phyloP scores from a whole-genome alignment of 2,113 vertebrate genomes.

The Poecilia latipinna region DNA sequence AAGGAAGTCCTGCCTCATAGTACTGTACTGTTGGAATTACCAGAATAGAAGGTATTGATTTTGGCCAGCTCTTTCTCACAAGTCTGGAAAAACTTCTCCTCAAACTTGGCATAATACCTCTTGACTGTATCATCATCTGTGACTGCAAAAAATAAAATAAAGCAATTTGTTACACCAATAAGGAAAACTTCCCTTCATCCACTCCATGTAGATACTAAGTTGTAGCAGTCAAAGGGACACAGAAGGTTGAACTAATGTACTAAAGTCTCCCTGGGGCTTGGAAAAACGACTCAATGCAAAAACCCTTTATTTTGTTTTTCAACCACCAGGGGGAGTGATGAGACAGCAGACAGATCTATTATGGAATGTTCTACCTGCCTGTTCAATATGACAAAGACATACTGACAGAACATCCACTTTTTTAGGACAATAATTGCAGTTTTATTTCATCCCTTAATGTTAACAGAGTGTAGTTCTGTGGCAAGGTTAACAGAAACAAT shows the following conservation, averaged over 20 bases:
- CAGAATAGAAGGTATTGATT: constrained; percentile 99
- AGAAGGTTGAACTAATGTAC: neutral
- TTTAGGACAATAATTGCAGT: too few relatives aligned
- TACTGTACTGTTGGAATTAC: constrained; percentile 72
- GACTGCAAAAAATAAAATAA: constrained; percentile 75
- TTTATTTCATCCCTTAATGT: too few relatives aligned
- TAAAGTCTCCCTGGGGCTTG: neutral
- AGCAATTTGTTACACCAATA: neutral
- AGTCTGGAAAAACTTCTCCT: constrained; percentile 99
- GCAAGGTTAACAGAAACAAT: too few relatives aligned
- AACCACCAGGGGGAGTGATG: constrained; percentile 17
- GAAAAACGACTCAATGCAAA: neutral
- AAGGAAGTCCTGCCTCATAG: too few relatives aligned
- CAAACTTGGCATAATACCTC: constrained; percentile 98
- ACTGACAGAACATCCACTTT: too few relatives aligned
- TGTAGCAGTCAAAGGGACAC: neutral
- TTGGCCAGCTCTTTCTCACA: constrained; percentile 99
- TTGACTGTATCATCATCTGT: constrained; percentile 97
- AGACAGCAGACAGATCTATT: constrained; percentile 26
- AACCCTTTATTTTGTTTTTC: neutral
- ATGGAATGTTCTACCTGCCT: neutral
- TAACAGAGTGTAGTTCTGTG: too few relatives aligned
- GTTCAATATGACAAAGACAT: too few relatives aligned
- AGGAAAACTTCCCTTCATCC: neutral
- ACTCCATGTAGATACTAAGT: neutral